Conservation (phyloP, 2,888 invertebrate species). For the Lasius fuliginosus region DNA sequence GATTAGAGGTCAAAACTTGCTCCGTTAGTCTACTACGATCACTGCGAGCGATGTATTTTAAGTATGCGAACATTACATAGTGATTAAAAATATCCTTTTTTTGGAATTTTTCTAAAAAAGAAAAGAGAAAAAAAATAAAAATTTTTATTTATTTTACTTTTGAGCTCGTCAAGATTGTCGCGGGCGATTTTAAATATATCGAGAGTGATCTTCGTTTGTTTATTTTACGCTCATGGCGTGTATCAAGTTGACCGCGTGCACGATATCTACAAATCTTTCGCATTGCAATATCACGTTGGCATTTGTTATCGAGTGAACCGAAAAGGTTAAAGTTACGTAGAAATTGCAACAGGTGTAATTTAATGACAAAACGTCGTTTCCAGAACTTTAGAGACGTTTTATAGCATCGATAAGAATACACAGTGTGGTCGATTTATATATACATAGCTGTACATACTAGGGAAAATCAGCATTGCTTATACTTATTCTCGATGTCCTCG, state of each 20-base stretch:
- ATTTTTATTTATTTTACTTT: not conserved
- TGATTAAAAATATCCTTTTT: too few species aligned
- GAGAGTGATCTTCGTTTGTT: not conserved
- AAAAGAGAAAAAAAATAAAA: too few species aligned
- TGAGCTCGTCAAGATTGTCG: not conserved
- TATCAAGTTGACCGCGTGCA: not conserved
- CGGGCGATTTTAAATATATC: not conserved
- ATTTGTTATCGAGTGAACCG: not conserved
- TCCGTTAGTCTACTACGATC: too few species aligned
- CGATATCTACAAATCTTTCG: slow-evolving; percentile 3
- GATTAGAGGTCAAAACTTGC: too few species aligned
- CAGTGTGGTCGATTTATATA: slow-evolving; percentile 5
- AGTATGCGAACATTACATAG: too few species aligned
- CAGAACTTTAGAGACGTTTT: slow-evolving; percentile 10
- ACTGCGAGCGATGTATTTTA: too few species aligned
- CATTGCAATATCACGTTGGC: not conserved
- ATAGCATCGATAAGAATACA: not conserved
- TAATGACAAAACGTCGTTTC: not conserved
- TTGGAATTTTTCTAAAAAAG: too few species aligned
- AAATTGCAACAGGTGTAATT: slow-evolving; percentile 26
- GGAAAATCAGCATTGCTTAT: not conserved
- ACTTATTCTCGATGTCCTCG: not conserved
- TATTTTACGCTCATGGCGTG: not conserved
- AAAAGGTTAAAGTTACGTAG: not conserved
- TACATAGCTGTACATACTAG: not conserved